A percentile compares a stretch with the other conserved stretches of the same genome.
Conservation (phyloP, 2,797 vertebrate species). For the Typhlichthys subterraneus region DNA sequence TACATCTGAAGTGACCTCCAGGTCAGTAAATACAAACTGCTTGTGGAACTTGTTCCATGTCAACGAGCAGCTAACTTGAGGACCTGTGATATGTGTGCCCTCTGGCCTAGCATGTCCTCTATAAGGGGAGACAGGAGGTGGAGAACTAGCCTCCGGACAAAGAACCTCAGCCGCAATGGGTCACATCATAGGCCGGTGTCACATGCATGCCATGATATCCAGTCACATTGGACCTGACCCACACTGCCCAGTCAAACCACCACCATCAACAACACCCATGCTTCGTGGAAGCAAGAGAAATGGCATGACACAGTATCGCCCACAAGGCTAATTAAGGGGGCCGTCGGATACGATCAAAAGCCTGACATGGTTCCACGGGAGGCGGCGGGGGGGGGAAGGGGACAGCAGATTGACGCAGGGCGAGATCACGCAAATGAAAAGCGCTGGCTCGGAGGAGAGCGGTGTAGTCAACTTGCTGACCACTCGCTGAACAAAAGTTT, state of each 20-base stretch:
- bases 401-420: constrained; percentile 73
- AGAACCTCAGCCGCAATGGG: constrained; percentile 51
- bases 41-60: too few species aligned
- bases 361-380: background rate
- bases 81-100: constrained; percentile 68
- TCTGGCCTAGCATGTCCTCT: constrained; percentile 61
- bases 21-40: too few species aligned
- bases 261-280: constrained; percentile 6
- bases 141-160: constrained; percentile 39
- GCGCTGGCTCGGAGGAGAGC: background rate
- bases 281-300: too few species aligned
- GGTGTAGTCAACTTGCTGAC: constrained; percentile 44
- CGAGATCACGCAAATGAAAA: constrained; percentile 72
- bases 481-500: constrained; percentile 29
- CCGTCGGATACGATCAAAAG: constrained; percentile 53
- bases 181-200: constrained; percentile 58
- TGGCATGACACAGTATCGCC: background rate
- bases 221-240: constrained; percentile 70
- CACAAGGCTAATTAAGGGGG: constrained; percentile 62
- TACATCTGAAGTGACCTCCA: too few species aligned
- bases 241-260: constrained; percentile 46
- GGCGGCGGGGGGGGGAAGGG: constrained; percentile 10
- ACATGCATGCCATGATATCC: constrained; percentile 46
- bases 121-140: constrained; percentile 54
- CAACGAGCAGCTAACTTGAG: constrained; percentile 30